A percentile compares a stretch with the other conserved stretches of the same genome.
These are phyloP conservation scores for Cecidostiba fungosa DNA, from an alignment of 2,888 invertebrate genomes.

Conservation along the genomic window DNA sequence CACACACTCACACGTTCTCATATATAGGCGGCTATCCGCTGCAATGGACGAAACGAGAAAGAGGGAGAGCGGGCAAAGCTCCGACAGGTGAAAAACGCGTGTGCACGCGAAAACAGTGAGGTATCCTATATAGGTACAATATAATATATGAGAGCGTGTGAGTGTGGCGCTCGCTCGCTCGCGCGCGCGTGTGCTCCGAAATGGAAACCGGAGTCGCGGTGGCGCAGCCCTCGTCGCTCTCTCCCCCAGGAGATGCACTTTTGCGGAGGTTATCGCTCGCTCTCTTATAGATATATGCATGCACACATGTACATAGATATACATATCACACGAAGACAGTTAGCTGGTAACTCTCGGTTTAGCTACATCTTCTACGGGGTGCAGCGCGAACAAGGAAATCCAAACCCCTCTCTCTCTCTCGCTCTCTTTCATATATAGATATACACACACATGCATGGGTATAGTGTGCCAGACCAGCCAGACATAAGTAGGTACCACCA, in stretches of 20 bases:
- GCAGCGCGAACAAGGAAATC: not conserved
- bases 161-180: conserved; percentile 10
- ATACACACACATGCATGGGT: not conserved
- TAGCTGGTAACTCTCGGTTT: not conserved
- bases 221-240: conserved; percentile 15
- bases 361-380: conserved; percentile 2
- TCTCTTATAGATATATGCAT: not conserved
- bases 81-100: conserved; percentile 64
- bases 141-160: not conserved
- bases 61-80: conserved; percentile 47
- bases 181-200: conserved; percentile 2
- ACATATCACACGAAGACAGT: not conserved
- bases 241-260: conserved; percentile 62
- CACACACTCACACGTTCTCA: conserved; percentile 9
- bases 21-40: not conserved
- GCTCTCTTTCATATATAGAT: not conserved
- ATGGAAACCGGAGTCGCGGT: conserved; percentile 13
- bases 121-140: too few relatives aligned
- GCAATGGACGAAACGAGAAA: not conserved
- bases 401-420: conserved; percentile 25
- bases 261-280: conserved; percentile 56
- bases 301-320: not conserved
- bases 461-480: not conserved
- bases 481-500: not conserved
- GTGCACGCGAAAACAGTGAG: conserved; percentile 32